These are phyloP conservation scores for Atopsyche davidsoni DNA, from an alignment of 1,140 invertebrate genomes.

Conservation along the genomic window DNA sequence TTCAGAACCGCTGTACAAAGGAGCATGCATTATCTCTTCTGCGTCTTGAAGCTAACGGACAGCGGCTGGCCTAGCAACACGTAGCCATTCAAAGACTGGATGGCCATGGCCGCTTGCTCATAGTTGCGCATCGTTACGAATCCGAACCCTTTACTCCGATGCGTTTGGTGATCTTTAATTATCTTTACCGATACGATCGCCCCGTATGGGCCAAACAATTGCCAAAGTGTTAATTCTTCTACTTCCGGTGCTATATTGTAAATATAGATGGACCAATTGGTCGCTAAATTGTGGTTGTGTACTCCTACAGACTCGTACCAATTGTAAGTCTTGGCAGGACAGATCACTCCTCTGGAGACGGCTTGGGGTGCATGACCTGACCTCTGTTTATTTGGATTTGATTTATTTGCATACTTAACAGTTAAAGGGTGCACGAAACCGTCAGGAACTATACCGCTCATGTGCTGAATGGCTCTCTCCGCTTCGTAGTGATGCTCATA, in stretches of 20 bases:
- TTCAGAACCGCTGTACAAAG: background rate
- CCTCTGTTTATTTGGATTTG: slow-evolving; percentile 41
- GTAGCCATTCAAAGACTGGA: slow-evolving; percentile 96
- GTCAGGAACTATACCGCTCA: slow-evolving; percentile 44
- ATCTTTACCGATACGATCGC: slow-evolving; percentile 98
- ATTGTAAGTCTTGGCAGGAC: slow-evolving; percentile 16
- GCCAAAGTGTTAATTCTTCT: slow-evolving; percentile 97
- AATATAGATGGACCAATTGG: slow-evolving; percentile 97
- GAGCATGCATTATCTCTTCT: slow-evolving; percentile 58
- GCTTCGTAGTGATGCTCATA: slow-evolving; percentile 48
- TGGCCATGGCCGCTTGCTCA: slow-evolving; percentile 95
- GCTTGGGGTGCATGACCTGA: background rate
- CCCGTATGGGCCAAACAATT: slow-evolving; percentile 97
- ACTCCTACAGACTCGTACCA: slow-evolving; percentile 50
- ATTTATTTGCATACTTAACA: slow-evolving; percentile 51
- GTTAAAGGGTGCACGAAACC: slow-evolving; percentile 48
- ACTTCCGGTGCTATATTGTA: slow-evolving; percentile 98
- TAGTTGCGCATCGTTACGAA: slow-evolving; percentile 99
- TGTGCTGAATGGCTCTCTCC: slow-evolving; percentile 45
- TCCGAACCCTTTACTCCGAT: slow-evolving; percentile 99
- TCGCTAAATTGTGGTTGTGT: slow-evolving; percentile 42
- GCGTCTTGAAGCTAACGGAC: slow-evolving; percentile 97
- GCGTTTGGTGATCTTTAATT: slow-evolving; percentile 94
- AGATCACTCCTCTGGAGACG: slow-evolving; percentile 8
- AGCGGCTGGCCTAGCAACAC: slow-evolving; percentile 92